Conservation (phyloP, 2,797 vertebrate genomes). For the Tokudaia tokunoshimensis region DNA sequence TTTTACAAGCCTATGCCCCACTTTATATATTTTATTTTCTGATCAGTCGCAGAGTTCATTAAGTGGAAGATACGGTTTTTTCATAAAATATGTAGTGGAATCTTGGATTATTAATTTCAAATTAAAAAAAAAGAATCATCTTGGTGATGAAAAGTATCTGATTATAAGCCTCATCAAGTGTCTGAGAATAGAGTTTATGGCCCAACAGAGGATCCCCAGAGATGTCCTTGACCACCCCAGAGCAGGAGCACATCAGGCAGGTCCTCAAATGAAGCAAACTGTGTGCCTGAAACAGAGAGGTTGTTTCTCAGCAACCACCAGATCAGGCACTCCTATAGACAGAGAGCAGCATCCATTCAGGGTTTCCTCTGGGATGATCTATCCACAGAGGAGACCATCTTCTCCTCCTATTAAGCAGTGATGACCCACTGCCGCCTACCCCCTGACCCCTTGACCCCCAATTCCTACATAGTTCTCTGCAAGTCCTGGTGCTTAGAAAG, state of each 20-base stretch:
- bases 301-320: background rate
- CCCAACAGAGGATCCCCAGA: background rate
- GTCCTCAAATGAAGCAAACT: accelerated
- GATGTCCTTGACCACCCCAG: accelerated
- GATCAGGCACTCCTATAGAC: background rate
- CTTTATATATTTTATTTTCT: slow-evolving; percentile 60
- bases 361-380: background rate
- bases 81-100: slow-evolving; percentile 67
- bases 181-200: background rate
- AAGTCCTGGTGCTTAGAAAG: accelerated
- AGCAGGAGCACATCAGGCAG: background rate
- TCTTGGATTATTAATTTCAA: slow-evolving; percentile 77
- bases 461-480: accelerated
- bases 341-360: too few relatives aligned
- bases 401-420: background rate
- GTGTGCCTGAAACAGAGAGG: too few relatives aligned
- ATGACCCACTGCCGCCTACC: background rate
- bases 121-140: slow-evolving; percentile 51
- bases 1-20: background rate
- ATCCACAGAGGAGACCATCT: accelerated
- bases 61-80: slow-evolving; percentile 57
- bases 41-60: slow-evolving; percentile 58
- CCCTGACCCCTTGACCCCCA: background rate
- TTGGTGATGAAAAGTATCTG: slow-evolving; percentile 37
- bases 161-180: slow-evolving; percentile 49